These are phyloP conservation scores for Corythoichthys intestinalis DNA, from an alignment of 2,113 vertebrate species.

Conservation along the genomic window DNA sequence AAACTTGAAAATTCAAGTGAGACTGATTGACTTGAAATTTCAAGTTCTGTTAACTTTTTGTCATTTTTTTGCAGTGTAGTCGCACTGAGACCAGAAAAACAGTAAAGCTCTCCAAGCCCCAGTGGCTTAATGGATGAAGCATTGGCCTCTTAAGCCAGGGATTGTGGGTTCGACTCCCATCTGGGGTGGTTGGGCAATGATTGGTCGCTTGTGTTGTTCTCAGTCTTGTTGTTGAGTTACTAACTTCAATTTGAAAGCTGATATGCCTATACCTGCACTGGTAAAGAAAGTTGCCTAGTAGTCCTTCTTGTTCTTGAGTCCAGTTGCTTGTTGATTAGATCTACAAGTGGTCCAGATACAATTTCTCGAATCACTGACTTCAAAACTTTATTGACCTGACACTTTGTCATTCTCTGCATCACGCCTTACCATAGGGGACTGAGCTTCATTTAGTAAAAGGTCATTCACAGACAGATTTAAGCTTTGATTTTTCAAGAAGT, in stretches of 20 bases:
- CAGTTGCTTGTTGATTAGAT: constrained; percentile 32
- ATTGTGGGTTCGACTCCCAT: constrained; percentile 53
- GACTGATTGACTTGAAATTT: too few relatives aligned
- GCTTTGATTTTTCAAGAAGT: too few relatives aligned
- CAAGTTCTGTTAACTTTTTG: too few relatives aligned
- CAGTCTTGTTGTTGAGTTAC: constrained; percentile 36
- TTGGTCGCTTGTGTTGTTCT: constrained; percentile 35
- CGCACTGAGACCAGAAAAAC: too few relatives aligned
- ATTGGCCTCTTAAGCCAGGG: constrained; percentile 69
- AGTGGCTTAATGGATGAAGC: constrained; percentile 82
- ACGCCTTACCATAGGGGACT: too few relatives aligned
- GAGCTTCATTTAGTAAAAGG: too few relatives aligned
- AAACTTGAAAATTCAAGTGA: too few relatives aligned
- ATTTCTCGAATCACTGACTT: too few relatives aligned
- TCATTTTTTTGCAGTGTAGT: too few relatives aligned
- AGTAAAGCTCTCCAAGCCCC: constrained; percentile 33
- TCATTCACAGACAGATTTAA: too few relatives aligned
- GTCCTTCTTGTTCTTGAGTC: constrained; percentile 36
- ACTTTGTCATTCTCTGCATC: too few relatives aligned
- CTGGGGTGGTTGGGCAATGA: constrained; percentile 9
- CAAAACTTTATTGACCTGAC: too few relatives aligned
- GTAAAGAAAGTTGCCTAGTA: constrained; percentile 40
- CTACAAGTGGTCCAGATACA: neutral
- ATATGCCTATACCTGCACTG: constrained; percentile 35
- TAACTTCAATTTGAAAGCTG: constrained; percentile 48